Evolutionary conservation across 2,113 vertebrate genomes (phyloP).

Genomic region (Sula dactylatra): DNA sequence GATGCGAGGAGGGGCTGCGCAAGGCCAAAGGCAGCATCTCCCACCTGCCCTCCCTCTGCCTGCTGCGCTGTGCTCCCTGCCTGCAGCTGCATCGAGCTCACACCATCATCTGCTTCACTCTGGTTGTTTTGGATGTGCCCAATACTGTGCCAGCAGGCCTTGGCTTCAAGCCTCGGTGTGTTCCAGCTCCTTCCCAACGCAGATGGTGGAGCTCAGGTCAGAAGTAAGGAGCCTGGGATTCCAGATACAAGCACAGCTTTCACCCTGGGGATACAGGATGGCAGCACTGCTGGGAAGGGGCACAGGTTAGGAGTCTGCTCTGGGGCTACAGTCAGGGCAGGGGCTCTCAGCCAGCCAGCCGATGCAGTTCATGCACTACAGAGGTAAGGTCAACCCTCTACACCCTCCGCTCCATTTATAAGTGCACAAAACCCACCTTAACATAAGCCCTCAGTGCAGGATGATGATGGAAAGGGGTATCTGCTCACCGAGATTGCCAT

Average conservation of each 20-base stretch:
- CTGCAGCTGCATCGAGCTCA: background rate
- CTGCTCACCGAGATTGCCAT: rapidly evolving
- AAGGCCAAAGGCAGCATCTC: background rate
- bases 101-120: background rate
- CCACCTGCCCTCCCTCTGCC: no score
- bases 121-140: background rate
- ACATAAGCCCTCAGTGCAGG: background rate
- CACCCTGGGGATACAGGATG: background rate
- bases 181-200: background rate
- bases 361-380: background rate
- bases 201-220: background rate
- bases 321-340: background rate
- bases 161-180: background rate
- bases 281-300: background rate
- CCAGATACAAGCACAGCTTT: background rate
- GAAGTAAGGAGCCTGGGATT: background rate
- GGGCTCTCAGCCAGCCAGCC: background rate
- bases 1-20: rapidly evolving
- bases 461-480: background rate
- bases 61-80: background rate
- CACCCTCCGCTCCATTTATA: background rate
- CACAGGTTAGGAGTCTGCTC: background rate
- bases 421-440: background rate
- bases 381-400: background rate
- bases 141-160: background rate